Evolutionary conservation across 2,888 invertebrate species (phyloP).

Genomic region (Campopleginae sp.): DNA sequence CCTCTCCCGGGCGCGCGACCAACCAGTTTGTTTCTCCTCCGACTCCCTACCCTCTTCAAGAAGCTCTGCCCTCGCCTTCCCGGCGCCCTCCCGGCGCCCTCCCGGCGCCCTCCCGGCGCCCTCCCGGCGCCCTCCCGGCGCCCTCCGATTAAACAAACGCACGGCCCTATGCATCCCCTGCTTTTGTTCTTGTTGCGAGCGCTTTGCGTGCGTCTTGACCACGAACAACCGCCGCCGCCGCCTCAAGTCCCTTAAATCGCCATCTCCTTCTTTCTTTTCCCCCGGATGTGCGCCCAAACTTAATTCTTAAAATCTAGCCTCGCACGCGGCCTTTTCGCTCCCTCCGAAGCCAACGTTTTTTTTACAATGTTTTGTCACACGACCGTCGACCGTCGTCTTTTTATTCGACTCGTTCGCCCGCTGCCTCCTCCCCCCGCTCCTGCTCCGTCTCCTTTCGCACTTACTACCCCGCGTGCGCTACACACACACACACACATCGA

Average conservation of each 20-base stretch:
- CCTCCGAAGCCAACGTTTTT: slow-evolving; percentile 36
- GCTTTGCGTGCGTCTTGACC: slow-evolving; percentile 81
- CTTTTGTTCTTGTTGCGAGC: slow-evolving; percentile 70
- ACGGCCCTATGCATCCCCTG: background rate
- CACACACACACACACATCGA: slow-evolving; percentile 15
- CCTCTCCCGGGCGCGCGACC: slow-evolving; percentile 28
- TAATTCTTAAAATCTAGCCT: slow-evolving; percentile 35
- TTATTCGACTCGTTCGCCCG: slow-evolving; percentile 29
- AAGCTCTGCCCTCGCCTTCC: slow-evolving; percentile 31
- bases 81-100: background rate
- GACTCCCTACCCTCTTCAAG: slow-evolving; percentile 29
- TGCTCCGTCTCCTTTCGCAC: background rate
- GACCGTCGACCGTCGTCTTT: slow-evolving; percentile 29
- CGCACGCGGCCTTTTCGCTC: slow-evolving; percentile 6
- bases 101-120: slow-evolving; percentile 4
- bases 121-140: slow-evolving; percentile 5
- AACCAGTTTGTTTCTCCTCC: slow-evolving; percentile 24
- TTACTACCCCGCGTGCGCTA: slow-evolving; percentile 55
- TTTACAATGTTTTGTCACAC: slow-evolving; percentile 35
- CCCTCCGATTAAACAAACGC: background rate
- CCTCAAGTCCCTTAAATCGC: too few relatives aligned
- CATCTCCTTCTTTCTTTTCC: slow-evolving; percentile 73
- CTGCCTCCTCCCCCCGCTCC: slow-evolving; percentile 15
- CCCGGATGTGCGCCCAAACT: slow-evolving; percentile 23
- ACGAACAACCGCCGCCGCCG: slow-evolving; percentile 82